A percentile compares a stretch with the other conserved stretches of the same genome.
phyloP scores from a whole-genome alignment of 2,888 invertebrate species.

The Dryococelus australis region DNA sequence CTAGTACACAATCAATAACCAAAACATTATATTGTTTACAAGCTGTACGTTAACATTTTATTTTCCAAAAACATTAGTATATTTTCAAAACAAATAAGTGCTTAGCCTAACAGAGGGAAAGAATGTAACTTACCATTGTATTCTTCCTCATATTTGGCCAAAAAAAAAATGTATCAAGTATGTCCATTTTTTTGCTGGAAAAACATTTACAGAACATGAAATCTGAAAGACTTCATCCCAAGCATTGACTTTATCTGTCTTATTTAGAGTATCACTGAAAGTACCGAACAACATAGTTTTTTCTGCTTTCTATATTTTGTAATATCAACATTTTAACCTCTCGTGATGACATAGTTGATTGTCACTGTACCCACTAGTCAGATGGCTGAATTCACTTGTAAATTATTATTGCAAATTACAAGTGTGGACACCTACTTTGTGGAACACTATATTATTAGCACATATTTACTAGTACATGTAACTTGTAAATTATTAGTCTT shows the following conservation, averaged over 20 bases:
- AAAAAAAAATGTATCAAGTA: background rate
- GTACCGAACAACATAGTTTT: no score
- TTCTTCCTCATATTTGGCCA: background rate
- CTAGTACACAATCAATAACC: no score
- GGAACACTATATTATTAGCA: no score
- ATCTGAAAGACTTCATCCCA: background rate
- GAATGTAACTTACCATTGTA: background rate
- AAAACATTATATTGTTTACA: no score
- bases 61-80: background rate
- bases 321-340: conserved; percentile 9
- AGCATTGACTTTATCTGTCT: background rate
- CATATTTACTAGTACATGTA: no score
- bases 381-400: no score
- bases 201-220: background rate
- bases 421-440: no score
- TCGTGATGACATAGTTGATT: background rate
- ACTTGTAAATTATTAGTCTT: no score
- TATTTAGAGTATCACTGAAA: no score
- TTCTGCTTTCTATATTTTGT: background rate
- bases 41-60: no score
- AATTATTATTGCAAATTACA: no score
- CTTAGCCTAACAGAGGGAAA: background rate
- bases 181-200: background rate
- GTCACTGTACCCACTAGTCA: background rate
- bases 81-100: background rate